Base-by-base conservation (phyloP, 2,113 vertebrate genomes). In the Gymnarchus niloticus region DNA sequence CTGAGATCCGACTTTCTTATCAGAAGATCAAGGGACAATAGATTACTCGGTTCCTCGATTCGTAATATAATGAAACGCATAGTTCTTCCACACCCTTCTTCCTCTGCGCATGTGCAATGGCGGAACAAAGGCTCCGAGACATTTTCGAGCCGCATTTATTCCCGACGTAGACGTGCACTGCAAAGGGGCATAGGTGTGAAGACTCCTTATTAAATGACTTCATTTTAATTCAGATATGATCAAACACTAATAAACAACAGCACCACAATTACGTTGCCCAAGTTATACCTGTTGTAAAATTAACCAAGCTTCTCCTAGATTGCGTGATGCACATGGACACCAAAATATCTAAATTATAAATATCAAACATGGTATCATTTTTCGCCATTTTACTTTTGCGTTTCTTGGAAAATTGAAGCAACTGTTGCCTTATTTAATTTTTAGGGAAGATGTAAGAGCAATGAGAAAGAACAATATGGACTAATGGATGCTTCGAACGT, bases 81-180 rank as follows among this genome's bases (percentile, higher is more conserved):
- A 33, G 5, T 17, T 73, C 65, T 73, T 14, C 65, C 65, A 73
- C 65, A 73, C 65, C 65, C 65, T 73, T 41, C 65, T 73, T 33
- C 65, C 28, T 37, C 65, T 73, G 65, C 65, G 65, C 65, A 73
- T 73, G 65, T 73, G 65, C 65, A 73, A 33, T 41, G 65, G 65
- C 33, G 28, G 65, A 73, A 73, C 65, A 73, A 73, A 73, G 65
- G 33, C 65, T 73, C 65, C 33, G 0, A 33, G 33, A 73, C 33
- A 33, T 33, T 41, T 28, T 12, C 65, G 5, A 73, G 17, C 28
- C 65, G 12, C 65, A 73, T 73, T 73, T 33, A 73, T 73, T 73
- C 28, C 65, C 65, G 65, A 33, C 41, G 65, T 33, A 33, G 65
- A 73, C 65, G 65, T 73, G 65, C 33, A 6, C 28, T 73, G 65